phyloP scores from a whole-genome alignment of 2,888 invertebrate genomes.

The Cerastis leucographa region DNA sequence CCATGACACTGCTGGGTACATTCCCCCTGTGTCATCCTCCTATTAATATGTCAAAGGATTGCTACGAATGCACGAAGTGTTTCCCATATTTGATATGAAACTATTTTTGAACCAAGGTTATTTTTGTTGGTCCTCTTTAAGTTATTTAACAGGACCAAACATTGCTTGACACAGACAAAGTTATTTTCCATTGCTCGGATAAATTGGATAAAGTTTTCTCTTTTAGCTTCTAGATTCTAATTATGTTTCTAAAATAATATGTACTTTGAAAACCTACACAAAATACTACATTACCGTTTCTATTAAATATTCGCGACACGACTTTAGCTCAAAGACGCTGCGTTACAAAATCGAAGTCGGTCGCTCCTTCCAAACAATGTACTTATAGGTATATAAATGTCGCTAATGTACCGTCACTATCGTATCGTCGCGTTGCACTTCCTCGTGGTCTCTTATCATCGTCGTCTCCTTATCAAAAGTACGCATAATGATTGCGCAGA shows the following conservation, averaged over 20 bases:
- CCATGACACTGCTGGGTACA: conserved; percentile 50
- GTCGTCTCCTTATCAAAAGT: conserved; percentile 78
- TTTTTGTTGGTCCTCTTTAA: conserved; percentile 13
- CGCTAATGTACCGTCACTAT: conserved; percentile 68
- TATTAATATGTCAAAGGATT: conserved; percentile 46
- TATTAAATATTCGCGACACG: conserved; percentile 10
- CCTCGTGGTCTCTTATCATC: conserved; percentile 82
- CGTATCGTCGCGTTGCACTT: conserved; percentile 75
- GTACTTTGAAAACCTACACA: neutral
- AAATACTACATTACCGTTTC: conserved; percentile 12
- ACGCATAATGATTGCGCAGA: conserved; percentile 76
- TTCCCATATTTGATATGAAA: conserved; percentile 25
- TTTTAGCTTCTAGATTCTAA: neutral
- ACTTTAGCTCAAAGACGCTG: neutral
- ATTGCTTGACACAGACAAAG: too few species aligned
- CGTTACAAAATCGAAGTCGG: neutral
- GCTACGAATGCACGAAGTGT: conserved; percentile 24
- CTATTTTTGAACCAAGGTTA: conserved; percentile 19
- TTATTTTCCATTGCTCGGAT: neutral
- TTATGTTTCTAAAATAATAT: neutral
- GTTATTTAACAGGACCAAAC: neutral
- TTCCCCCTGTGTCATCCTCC: conserved; percentile 50
- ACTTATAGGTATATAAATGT: conserved; percentile 33
- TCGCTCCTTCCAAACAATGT: conserved; percentile 45
- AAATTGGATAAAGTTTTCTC: neutral